Base-by-base conservation (phyloP, 2,888 invertebrate species). In the Eupithecia subfuscata region DNA sequence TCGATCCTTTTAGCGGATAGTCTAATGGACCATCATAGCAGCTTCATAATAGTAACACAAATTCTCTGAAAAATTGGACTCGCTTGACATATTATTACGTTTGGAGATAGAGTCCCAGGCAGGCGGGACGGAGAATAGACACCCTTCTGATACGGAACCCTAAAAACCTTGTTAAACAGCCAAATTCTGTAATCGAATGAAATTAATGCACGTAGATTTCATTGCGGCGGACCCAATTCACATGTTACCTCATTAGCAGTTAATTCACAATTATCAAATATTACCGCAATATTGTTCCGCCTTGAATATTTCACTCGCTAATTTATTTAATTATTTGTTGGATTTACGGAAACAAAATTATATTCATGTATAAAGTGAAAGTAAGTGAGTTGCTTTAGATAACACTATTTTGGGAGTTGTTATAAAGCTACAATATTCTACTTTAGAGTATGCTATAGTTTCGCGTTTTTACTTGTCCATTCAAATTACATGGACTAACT, bases 241-340 rank as follows among this genome's bases (percentile, higher is more conserved):
- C 16, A 64, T 30, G 18, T 64, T 45, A 40, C 18, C 68, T 72
- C 7, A 75, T 65, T 69, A 72, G 9, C 69, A 68, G 72, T 72
- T 69, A 72, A 69, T 69, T 65, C 30, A n/a, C 56, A 56, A 69
- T 71, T 34, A 60, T 71, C 48, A 69, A 70, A 52, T 43, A 69
- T 65, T 11, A 56, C 64, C 69, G 9, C 69, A 72, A 69, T 43
- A 40, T 25, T 56, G 64, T 72, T 71, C 40, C 34, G 48, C 11
- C 14, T 22, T 69, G 34, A 72, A 65, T 75, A 71, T 71, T 75
- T 69, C 2, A 75, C 37, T 68, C 7, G 52, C n/a, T 8, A 5
- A 67, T 16, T 30, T 43, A 68, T 45, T 71, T 60, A 71, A 60
- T 60, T 34, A 68, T 25, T 71, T 43, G 34, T 52, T 40, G 37